Base-by-base conservation (phyloP, 2,888 invertebrate species). In the Nymphalis c-album region DNA sequence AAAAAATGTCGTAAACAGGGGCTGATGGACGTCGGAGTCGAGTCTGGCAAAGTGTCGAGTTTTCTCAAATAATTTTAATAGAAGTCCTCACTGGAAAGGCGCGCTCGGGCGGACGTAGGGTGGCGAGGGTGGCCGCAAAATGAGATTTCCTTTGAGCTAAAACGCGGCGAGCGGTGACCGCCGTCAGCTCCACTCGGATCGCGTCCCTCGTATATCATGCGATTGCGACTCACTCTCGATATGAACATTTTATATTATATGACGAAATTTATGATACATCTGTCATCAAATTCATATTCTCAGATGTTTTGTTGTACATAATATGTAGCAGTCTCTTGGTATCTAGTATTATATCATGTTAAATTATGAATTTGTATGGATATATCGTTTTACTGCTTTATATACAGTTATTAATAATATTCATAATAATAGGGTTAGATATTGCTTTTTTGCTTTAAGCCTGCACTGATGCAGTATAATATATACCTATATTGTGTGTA, bases 11-110 rank as follows among this genome's bases (percentile, higher is more conserved):
- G 77, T 76, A 79, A 84, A 84, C 81, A 80, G 78, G 78, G 57
- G 80, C 77, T 73, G 77, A 77, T 78, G 76, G 72, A 67, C 73
- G 69, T 69, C 68, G 73, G 74, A 77, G 74, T 76, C 68, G 71
- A 72, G 73, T 71, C 70, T 71, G 71, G 74, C 69, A 76, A 75
- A 80, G 80, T 80, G 85, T 85, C 82, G 85, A 83, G 84, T 82
- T 85, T 86, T 87, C 86, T 87, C 86, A 84, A 91, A 90, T 90
- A 85, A 90, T 91, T 90, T 91, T 90, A 90, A 90, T 90, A 90
- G 87, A 86, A 87, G 87, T 88, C 85, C 84, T 80, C 76, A 75
- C 71, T 72, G 77, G 77, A 72, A 64, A 69, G 70, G 68, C 58
- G 74, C 40, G 77, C 72, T 40, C 40, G 76, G 66, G 74, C 67